Evolutionary conservation across 1,140 invertebrate species (phyloP).

Genomic region (Heliconius hewitsoni): DNA sequence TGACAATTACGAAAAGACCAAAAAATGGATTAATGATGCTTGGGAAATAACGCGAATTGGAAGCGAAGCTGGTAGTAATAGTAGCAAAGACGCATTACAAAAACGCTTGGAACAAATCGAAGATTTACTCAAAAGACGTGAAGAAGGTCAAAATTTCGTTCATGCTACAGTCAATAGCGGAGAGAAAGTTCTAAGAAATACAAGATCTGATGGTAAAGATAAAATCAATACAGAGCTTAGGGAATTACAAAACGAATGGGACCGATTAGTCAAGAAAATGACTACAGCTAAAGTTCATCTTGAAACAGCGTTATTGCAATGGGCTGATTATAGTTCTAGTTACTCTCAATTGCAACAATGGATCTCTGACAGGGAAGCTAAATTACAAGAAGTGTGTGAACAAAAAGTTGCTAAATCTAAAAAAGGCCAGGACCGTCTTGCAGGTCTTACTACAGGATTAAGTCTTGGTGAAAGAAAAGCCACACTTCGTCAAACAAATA

Average conservation of each 20-base stretch:
- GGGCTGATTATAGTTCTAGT: constrained; percentile 97
- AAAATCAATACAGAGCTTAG: constrained; percentile 93
- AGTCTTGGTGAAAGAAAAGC: constrained; percentile 93
- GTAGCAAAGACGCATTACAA: constrained; percentile 92
- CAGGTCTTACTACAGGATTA: constrained; percentile 87
- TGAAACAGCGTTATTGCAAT: constrained; percentile 95
- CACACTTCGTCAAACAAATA: constrained; percentile 93
- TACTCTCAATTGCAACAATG: constrained; percentile 95
- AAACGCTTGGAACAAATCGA: constrained; percentile 90
- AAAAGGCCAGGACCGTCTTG: constrained; percentile 84
- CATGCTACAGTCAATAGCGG: constrained; percentile 95
- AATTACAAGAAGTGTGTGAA: constrained; percentile 95
- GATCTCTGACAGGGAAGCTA: constrained; percentile 96
- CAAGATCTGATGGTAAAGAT: constrained; percentile 93
- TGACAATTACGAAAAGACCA: constrained; percentile 89
- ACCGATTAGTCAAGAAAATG: constrained; percentile 94
- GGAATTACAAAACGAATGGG: constrained; percentile 96
- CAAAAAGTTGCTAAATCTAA: constrained; percentile 90
- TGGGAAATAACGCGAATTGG: constrained; percentile 91
- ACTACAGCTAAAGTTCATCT: constrained; percentile 95
- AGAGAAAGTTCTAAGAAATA: constrained; percentile 94
- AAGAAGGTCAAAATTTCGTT: constrained; percentile 94
- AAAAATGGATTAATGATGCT: constrained; percentile 93
- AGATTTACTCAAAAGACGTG: constrained; percentile 90
- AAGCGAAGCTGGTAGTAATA: constrained; percentile 88